These are phyloP conservation scores for Anguilla megastoma DNA, from an alignment of 2,797 vertebrate genomes.

Conservation along the genomic window DNA sequence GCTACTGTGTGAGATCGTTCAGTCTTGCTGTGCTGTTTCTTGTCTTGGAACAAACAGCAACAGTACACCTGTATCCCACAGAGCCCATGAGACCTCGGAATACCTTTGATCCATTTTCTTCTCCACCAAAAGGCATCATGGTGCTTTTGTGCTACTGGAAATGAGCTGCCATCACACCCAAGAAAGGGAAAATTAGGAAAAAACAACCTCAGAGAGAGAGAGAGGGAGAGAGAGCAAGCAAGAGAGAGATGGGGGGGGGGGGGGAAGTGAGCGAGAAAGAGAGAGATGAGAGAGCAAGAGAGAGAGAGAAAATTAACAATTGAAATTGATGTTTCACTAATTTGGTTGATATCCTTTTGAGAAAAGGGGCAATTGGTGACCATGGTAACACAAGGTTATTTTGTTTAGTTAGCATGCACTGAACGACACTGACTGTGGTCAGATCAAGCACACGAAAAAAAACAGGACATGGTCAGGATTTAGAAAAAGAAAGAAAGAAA, in stretches of 20 bases:
- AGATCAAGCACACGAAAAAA: neutral
- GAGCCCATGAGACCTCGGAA: neutral
- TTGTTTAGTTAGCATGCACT: neutral
- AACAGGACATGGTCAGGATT: neutral
- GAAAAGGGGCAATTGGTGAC: neutral
- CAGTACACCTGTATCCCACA: neutral
- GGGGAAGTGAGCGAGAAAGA: neutral
- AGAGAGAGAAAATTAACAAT: neutral
- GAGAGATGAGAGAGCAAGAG: neutral
- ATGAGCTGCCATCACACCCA: neutral
- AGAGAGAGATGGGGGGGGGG: neutral
- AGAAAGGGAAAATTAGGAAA: neutral
- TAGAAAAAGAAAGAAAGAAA: neutral
- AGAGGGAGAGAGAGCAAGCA: neutral
- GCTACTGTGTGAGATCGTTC: neutral
- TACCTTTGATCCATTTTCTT: neutral
- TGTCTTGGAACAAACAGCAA: neutral
- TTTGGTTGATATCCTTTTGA: neutral
- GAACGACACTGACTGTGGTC: neutral
- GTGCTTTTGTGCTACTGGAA: neutral
- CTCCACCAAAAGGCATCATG: neutral
- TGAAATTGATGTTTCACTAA: neutral
- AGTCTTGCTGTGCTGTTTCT: neutral
- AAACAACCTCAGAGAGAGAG: neutral
- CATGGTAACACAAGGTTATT: neutral